Percentiles rank a stretch among this genome's conserved stretches.
phyloP scores from a whole-genome alignment of 2,888 invertebrate genomes.

The Sturmia bella region DNA sequence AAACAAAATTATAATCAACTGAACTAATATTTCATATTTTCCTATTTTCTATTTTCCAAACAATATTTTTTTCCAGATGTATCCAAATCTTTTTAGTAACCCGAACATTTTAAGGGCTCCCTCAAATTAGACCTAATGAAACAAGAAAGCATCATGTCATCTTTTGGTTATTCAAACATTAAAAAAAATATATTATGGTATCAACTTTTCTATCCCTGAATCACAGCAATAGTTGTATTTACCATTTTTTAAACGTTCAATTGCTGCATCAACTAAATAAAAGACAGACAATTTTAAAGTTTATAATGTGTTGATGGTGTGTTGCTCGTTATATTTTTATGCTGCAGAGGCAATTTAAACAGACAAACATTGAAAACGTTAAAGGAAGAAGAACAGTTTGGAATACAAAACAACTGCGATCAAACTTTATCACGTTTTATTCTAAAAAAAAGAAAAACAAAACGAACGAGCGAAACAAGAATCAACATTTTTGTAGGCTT shows the following conservation, averaged over 20 bases:
- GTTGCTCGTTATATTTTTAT: conserved; percentile 55
- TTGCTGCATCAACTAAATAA: conserved; percentile 12
- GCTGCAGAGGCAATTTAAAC: conserved; percentile 46
- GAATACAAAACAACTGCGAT: conserved; percentile 43
- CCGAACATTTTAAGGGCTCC: no score
- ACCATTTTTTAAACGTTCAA: conserved; percentile 17
- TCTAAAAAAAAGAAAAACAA: conserved; percentile 11
- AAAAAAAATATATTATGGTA: no score
- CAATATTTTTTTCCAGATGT: no score
- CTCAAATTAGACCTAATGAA: no score
- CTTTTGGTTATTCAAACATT: no score
- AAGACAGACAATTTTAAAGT: conserved; percentile 45
- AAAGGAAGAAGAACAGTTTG: conserved; percentile 49
- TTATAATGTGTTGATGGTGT: conserved; percentile 68
- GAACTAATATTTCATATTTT: no score
- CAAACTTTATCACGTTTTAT: conserved; percentile 62
- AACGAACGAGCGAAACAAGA: conserved; percentile 20
- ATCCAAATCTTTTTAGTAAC: no score
- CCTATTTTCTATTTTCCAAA: no score
- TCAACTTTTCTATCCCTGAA: no score
- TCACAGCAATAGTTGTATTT: conserved; percentile 26
- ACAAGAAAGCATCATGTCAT: no score
- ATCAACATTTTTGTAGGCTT: conserved; percentile 32
- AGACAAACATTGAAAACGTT: conserved; percentile 44
- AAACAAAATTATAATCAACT: no score